phyloP scores from a whole-genome alignment of 64 coral and sea anemone species.

The Acropora yongei region DNA sequence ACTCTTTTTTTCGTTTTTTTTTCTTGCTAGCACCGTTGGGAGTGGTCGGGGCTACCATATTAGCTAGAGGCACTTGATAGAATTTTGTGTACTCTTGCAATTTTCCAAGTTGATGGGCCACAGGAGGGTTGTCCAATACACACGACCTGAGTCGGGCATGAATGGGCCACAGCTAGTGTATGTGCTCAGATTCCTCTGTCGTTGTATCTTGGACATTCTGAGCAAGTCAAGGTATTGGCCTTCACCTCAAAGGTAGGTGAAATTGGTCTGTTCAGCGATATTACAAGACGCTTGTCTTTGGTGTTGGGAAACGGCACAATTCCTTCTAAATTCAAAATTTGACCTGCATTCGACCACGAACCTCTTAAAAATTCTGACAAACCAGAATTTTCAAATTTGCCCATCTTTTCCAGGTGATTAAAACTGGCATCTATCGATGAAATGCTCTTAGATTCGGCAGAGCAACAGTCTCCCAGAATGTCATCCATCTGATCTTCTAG shows the following conservation, averaged over 20 bases:
- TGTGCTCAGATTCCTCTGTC: slow-evolving; percentile 63
- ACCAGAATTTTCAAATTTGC: slow-evolving; percentile 39
- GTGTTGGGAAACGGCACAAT: slow-evolving; percentile 54
- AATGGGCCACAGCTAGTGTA: slow-evolving; percentile 52
- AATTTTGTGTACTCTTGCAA: background rate
- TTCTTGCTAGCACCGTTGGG: background rate
- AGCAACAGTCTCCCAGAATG: no score
- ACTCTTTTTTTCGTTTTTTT: background rate
- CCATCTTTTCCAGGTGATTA: background rate
- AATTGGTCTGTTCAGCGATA: slow-evolving; percentile 18
- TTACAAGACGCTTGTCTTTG: background rate
- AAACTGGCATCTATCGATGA: no score
- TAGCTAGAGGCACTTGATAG: slow-evolving; percentile 21
- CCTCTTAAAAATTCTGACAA: slow-evolving; percentile 29
- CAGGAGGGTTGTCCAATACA: background rate
- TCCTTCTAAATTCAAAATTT: background rate
- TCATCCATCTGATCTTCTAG: slow-evolving; percentile 14
- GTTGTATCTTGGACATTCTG: slow-evolving; percentile 36
- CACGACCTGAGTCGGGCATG: no score
- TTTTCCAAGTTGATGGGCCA: slow-evolving; percentile 36
- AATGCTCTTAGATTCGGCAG: no score
- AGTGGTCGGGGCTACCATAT: background rate
- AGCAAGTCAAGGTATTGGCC: slow-evolving; percentile 34
- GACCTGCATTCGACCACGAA: slow-evolving; percentile 36
- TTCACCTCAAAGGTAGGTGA: slow-evolving; percentile 14